Base-by-base conservation (phyloP, 1,140 invertebrate species). In the Cyclina sinensis region DNA sequence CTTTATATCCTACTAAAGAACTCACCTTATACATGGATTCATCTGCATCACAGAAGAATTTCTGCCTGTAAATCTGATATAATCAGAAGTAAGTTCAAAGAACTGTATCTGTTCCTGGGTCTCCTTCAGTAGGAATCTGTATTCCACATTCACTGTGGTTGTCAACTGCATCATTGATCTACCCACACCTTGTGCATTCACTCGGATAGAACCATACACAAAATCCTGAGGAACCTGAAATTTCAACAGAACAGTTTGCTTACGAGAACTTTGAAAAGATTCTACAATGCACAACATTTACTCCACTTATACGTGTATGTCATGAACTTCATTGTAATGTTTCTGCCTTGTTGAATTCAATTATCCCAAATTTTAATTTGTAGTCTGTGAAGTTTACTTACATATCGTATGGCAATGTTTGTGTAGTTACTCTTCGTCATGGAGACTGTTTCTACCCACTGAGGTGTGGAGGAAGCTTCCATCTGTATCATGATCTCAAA, bases 61-160 rank as follows among this genome's bases (percentile, higher is more conserved):
- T 93, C 98, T 97, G 65, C 98, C 98, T 93, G 97, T 97, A 95
- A 97, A 98, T 91, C 97, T 96, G 24, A 97, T 96, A 93, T 76
- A 98, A 95, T 92, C 89, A 82, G 97, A 96, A 94, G 99, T 99
- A 5, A 98, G 96, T 59, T 96, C 96, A 46, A 98, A 96, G 7
- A 98, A 94, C 37, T 89, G 57, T 12, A 88, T 91, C 1, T 51
- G 43, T 39, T 92, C 89, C 9, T 85, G 85, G 27, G 98, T 98
- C 88, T 97, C 95, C 1, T 98, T 99, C 95, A 99, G 97, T 96
- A 98, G 98, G 93, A 97, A 97, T n/a, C 96, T 94, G 90, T 97
- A 97, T 95, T 99, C 98, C 37, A 99, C 98, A 96, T 99, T 99
- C 94, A 99, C 99, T 93, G 98, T 98, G n/a, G 99, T 98, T 68